Base-by-base conservation (phyloP, 2,888 invertebrate genomes). In the Pammene fasciana region DNA sequence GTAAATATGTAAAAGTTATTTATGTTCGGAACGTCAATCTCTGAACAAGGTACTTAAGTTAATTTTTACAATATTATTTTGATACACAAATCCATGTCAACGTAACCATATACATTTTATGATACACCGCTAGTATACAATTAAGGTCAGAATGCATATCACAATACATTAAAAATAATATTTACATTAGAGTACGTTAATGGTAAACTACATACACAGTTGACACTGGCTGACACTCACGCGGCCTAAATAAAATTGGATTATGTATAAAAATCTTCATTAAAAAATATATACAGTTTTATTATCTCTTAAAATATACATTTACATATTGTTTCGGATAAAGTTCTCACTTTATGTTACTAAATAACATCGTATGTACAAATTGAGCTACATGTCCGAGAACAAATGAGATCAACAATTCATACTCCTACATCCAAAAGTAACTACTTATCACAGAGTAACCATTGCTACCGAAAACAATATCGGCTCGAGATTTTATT, bases 321-420 rank as follows among this genome's bases (percentile, higher is more conserved):
- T 89, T 85, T 86, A 85, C 86, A 87, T 82, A 59, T 59, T 59
- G 75, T 82, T 76, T 84, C 79, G 85, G 83, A 86, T 87, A 86
- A 86, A 86, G 77, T 76, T 79, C 75, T 78, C 76, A 78, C 77
- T 88, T 84, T 85, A 84, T 84, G 77, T 82, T 87, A 89, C 86
- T 67, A 88, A 75, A 76, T 75, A 73, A 82, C 82, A 83, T 81
- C 81, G 65, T 68, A 82, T 84, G 83, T 88, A 88, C 82, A 88
- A 82, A 89, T 90, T 90, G 90, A 90, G 90, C 91, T 91, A 89
- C 82, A 86, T 85, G 83, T 88, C 79, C 86, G 85, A 89, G 87
- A 88, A 89, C 87, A 88, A 89, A 89, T 91, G 92, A 92, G 91
- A 91, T 91, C 91, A 92, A 89, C 88, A 86, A 87, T 86, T 87